Base-by-base conservation (phyloP, 2,888 invertebrate species). In the Dugesia japonica region DNA sequence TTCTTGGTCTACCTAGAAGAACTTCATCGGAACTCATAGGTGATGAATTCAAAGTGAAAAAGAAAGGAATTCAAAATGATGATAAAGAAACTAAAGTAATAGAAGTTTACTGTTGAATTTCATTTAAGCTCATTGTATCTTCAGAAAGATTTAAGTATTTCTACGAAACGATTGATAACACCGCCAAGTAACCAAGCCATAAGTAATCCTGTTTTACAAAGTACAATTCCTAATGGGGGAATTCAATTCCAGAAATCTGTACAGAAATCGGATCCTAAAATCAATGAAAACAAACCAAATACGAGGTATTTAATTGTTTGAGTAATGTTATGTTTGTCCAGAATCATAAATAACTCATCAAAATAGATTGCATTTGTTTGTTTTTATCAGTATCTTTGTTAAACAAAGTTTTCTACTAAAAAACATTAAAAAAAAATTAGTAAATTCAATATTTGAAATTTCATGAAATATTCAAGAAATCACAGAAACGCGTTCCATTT, bases 1-100 rank as follows among this genome's bases (percentile, higher is more conserved):
- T 76, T 31, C 75, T 72, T 31, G 76, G 76, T 7, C 38, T 76
- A 15, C 76, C 76, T 75, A 13, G 76, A 15, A 9, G 71, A 15
- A 31, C 33, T 28, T 76, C 76, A 17, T 76, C 76, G 13, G 76
- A 76, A 33, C 42, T 76, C n/a, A 76, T 71, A 9, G 76, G 76
- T 23, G 76, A 76, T 76, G 76, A 76, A 75, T 33, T 38, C 17
- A 56, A 56, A 56, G 56, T n/a, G 4, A 56, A n/a, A n/a, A 56
- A 56, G 17, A 56, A 56, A 56, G 56, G 56, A 56, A 56, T n/a
- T 9, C n/a, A 56, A 20, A 56, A 20, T n/a, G 56, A 56, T 20
- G 56, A 56, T 9, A 56, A 56, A 56, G 56, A 56, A 56, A 56
- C 23, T 56, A 4, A 56, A 23, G 56, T 56, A 56, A 56, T 56